Conservation (phyloP, 2,113 vertebrate species). For the Malurus cyaneus region DNA sequence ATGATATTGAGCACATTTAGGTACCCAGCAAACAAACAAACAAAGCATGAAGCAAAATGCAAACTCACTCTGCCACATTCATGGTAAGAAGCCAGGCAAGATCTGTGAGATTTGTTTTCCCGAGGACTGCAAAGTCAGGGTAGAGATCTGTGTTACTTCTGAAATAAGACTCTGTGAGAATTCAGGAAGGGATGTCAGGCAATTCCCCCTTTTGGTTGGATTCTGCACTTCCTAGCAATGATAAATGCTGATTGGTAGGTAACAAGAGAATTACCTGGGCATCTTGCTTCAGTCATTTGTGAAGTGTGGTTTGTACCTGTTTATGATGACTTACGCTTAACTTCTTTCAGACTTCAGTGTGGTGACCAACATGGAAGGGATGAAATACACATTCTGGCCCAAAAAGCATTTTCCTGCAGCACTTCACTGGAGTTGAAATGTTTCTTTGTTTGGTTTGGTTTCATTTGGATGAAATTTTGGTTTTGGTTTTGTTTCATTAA, state of each 20-base stretch:
- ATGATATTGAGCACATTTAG: not conserved
- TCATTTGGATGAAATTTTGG: not conserved
- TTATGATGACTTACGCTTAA: not conserved
- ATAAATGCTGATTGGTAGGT: not conserved
- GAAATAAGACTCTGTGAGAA: not conserved
- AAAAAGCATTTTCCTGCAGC: not conserved
- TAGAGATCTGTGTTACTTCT: not conserved
- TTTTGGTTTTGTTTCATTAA: not conserved
- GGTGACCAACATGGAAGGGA: not conserved
- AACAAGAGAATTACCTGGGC: not conserved
- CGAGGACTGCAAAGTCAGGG: not conserved
- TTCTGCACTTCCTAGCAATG: not conserved
- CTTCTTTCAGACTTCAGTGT: not conserved
- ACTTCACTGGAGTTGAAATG: not conserved
- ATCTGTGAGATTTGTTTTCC: not conserved
- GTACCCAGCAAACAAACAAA: not conserved
- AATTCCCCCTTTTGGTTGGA: not conserved
- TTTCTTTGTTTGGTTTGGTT: not conserved
- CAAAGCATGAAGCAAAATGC: not conserved
- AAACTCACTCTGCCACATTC: not conserved
- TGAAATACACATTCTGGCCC: not conserved
- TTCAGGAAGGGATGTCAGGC: not conserved
- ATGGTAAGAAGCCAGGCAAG: not conserved
- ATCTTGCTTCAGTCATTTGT: fast-evolving
- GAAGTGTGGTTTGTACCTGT: not conserved